phyloP scores from a whole-genome alignment of 2,113 vertebrate genomes.

The Odocoileus virginianus region DNA sequence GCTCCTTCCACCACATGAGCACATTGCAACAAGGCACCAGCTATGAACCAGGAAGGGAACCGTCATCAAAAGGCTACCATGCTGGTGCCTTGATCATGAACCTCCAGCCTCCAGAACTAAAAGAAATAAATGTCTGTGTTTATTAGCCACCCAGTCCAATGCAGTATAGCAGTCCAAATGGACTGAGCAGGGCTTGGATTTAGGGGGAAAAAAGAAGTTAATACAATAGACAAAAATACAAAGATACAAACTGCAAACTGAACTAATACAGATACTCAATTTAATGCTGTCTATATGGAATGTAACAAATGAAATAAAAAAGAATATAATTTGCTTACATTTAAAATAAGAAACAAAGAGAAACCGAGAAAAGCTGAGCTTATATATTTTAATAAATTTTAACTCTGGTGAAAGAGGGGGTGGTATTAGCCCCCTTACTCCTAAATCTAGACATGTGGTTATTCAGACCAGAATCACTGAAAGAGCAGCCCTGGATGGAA shows the following conservation, averaged over 20 bases:
- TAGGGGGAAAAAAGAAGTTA: background rate
- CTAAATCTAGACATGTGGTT: background rate
- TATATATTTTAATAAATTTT: background rate
- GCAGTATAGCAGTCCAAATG: background rate
- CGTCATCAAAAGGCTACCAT: background rate
- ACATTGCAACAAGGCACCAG: background rate
- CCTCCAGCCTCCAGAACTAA: background rate
- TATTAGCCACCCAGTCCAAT: background rate
- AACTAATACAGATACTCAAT: background rate
- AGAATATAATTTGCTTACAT: background rate
- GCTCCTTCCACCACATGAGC: background rate
- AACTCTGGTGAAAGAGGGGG: background rate
- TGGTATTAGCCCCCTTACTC: background rate
- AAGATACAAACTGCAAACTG: background rate
- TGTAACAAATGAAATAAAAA: background rate
- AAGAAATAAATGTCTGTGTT: background rate
- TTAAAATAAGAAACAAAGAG: background rate
- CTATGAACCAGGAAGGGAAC: background rate
- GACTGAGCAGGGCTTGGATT: background rate
- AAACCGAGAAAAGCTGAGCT: background rate
- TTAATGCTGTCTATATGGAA: background rate
- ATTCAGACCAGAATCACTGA: background rate
- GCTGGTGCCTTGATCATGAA: background rate
- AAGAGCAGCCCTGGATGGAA: background rate
- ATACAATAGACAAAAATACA: background rate